Evolutionary conservation across 2,888 invertebrate genomes (phyloP).

Genomic region (Drosophila antonietae): DNA sequence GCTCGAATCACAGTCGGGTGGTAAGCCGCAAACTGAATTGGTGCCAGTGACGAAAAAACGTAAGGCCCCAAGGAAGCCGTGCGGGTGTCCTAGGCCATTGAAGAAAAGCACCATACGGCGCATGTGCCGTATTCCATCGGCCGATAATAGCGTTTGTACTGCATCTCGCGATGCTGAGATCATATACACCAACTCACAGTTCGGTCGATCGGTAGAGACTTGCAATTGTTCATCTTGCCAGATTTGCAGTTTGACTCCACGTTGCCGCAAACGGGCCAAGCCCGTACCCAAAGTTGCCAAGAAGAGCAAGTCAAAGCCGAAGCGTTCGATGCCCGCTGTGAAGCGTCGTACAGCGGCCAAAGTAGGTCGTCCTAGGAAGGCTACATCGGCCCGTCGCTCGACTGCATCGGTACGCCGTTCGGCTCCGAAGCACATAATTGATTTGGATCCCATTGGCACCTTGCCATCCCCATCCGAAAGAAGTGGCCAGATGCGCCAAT

Average conservation of each 20-base stretch:
- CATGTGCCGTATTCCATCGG: conserved; percentile 4
- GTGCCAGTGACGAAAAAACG: too few relatives aligned
- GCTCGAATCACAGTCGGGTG: background rate
- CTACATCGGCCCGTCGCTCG: background rate
- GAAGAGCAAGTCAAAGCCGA: background rate
- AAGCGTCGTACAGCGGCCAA: background rate
- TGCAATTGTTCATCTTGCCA: background rate
- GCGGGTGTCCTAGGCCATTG: background rate
- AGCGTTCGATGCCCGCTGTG: background rate
- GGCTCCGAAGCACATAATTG: background rate
- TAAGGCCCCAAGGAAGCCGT: background rate
- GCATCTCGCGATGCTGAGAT: conserved; percentile 3
- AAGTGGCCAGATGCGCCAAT: background rate
- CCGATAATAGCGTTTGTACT: rapidly evolving
- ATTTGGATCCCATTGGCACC: background rate
- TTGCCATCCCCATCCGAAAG: background rate
- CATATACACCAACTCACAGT: conserved; percentile 30
- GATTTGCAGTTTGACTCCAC: background rate
- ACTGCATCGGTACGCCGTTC: background rate
- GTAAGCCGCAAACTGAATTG: background rate
- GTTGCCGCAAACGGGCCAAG: background rate
- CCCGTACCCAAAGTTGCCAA: rapidly evolving
- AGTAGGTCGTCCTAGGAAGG: background rate
- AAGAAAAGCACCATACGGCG: conserved; percentile 16
- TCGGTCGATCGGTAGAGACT: background rate